Evolutionary conservation across 2,797 vertebrate species (phyloP), one percentile per base, ranked within the genome.

Genomic region (Micropoecilia bifurca): DNA sequence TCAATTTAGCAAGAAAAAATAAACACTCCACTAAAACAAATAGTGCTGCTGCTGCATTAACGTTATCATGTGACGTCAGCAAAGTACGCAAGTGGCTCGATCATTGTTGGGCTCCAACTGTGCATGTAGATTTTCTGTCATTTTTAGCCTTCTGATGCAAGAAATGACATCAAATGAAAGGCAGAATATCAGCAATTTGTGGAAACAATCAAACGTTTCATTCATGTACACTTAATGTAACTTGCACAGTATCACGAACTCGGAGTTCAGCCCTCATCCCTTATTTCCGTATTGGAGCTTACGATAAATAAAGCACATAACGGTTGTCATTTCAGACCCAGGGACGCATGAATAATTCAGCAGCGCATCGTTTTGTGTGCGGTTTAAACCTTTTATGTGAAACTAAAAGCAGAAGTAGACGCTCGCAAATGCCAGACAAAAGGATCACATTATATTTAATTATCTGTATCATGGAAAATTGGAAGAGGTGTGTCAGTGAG

Each of bases 391-490:
- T 80, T 74, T 82, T 57, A 46, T 46, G 39, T 75, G 66, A 18
- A 79, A 76, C 53, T 74, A 61, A 85, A 82, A 83, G 74, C 41
- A 36, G 45, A 30, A 41, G 39, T 25, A 55, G 69, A 78, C 59
- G 66, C 57, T 76, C 22, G 46, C 18, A 87, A 89, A 85, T 74
- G 25, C 69, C 41, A 75, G 72, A 79, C 71, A 76, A 68, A 85
- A 85, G 43, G 84, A 81, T 74, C 73, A 76, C 71, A 84, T 90
- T 86, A 82, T 7, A 69, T 72, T 68, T 83, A 81, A 90, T 88
- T 84, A 91, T 84, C 74, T 73, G 57, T 66, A 72, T 55, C 47
- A 63, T 53, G 46, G 77, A 59, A 83, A 84, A 87, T 61, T 83
- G 80, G 33, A n/a, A 68, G 43, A 59, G 55, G 55, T 57, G 78